Base-by-base conservation (phyloP, 2,113 vertebrate species). In the Columba janthina region DNA sequence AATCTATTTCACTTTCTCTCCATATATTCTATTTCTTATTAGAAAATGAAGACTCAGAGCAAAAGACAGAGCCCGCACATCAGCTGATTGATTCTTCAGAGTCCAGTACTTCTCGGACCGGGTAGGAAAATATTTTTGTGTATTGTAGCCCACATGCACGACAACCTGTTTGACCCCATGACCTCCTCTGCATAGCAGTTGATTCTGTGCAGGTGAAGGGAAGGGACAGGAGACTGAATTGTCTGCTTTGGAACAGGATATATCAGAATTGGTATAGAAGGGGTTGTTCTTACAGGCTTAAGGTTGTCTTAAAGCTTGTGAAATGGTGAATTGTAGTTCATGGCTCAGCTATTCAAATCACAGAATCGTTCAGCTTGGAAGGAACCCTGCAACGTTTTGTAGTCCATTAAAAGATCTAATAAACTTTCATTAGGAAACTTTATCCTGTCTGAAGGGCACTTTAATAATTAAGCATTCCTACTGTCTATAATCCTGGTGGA, bases 41-140 rank as follows among this genome's bases (percentile, higher is more conserved):
- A 98, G 98, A 96, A 89, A 97, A 97, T 96, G 97, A 97, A 97
- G 97, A 96, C 87, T 69, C 95, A 38, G n/a, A 94, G 50, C 89
- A 50, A 57, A 90, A 85, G 88, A 67, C 89, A 62, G 90, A 95
- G 88, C 84, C 53, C 80, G 65, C 74, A 70, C 80, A 82, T 51
- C 84, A 85, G 76, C 79, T 51, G 44, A 34, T 36, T 85, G 70
- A 70, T 83, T 73, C 71, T 91, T 74, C 73, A 89, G 97, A 92
- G 58, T 38, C 88, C 54, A 57, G 32, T 76, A 31, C 96, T 54
- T 96, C 69, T 3, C 92, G 91, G 60, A 89, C 85, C 87, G 50
- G 98, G 98, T 98, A 98, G 81, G 97, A 93, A 90, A 46, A 57
- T 19, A 9, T 22, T 66, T 40, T 2, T 72, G 48, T 84, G 46